These are phyloP conservation scores for Calameuta filiformis DNA, from an alignment of 2,888 invertebrate genomes.

Conservation along the genomic window DNA sequence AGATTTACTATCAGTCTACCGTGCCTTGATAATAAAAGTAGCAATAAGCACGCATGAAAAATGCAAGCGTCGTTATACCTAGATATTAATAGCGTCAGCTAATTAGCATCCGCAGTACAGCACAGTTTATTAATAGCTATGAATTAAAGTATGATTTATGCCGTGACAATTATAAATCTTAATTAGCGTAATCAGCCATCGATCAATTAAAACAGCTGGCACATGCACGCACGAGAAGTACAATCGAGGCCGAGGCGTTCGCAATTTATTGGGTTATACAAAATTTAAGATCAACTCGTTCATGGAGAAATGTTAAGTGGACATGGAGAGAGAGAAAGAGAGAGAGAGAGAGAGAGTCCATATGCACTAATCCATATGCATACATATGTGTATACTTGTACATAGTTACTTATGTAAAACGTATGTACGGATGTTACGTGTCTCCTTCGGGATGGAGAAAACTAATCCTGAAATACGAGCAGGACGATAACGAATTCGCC, in stretches of 20 bases:
- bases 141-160: not conserved
- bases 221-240: not conserved
- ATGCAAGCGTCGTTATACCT: not conserved
- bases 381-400: not conserved
- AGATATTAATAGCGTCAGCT: not conserved
- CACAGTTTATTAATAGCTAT: not conserved
- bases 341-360: not conserved
- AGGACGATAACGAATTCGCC: not conserved
- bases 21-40: not conserved
- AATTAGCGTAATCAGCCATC: not conserved
- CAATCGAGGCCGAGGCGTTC: not conserved
- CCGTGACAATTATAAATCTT: not conserved
- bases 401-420: too few relatives aligned
- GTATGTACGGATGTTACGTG: not conserved
- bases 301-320: not conserved
- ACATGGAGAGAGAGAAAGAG: not conserved
- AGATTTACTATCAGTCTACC: not conserved
- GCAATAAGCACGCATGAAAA: not conserved
- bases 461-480: not conserved
- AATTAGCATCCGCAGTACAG: not conserved
- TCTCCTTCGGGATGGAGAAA: not conserved
- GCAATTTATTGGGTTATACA: not conserved
- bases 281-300: not conserved
- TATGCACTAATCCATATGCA: not conserved
- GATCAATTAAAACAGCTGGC: not conserved